Evolutionary conservation across 2,888 invertebrate genomes (phyloP), one percentile per base, ranked within the genome.

Genomic region (Pseudolycoriella hygida): DNA sequence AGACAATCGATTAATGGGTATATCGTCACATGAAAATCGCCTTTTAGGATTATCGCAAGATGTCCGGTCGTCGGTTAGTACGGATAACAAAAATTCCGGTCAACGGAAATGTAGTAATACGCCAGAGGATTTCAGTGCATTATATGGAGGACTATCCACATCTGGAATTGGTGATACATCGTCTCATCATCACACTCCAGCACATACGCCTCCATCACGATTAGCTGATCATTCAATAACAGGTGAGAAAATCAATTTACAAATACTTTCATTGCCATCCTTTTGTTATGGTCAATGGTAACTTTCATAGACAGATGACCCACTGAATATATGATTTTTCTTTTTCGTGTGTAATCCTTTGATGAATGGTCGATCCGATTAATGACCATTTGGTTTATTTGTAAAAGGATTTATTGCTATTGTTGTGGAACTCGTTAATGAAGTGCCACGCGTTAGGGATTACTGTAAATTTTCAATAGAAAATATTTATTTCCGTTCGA

Each of bases 111-210:
- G 85, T 67, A 84, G 85, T 67, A 83, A 83, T 19, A 84, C 83
- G 43, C 84, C 85, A 39, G 90, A 90, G 64, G 90, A 92, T 67
- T 90, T 89, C 62, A 77, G 81, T 47, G 82, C 87, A 18, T 70
- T 90, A 55, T 90, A 92, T 64, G 80, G 83, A 18, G 76, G 69
- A 3, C 67, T 75, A 49, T 61, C 64, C 46, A 63, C 65, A 51
- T 61, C 66, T 50, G 66, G 64, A 48, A 61, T 66, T 54, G 52
- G 51, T 25, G 70, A 72, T 51, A 59, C 70, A 53, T 56, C 71
- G 56, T 71, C 64, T 41, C 72, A 73, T 54, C 73, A 73, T 49
- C 73, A 73, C 53, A 74, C 74, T 47, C 80, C 80, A 53, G 77
- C 80, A 37, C 76, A 80, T 51, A 81, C 81, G 52, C 81, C 81